Conservation (phyloP, 2,888 invertebrate genomes). For the Thymelicus lineola region DNA sequence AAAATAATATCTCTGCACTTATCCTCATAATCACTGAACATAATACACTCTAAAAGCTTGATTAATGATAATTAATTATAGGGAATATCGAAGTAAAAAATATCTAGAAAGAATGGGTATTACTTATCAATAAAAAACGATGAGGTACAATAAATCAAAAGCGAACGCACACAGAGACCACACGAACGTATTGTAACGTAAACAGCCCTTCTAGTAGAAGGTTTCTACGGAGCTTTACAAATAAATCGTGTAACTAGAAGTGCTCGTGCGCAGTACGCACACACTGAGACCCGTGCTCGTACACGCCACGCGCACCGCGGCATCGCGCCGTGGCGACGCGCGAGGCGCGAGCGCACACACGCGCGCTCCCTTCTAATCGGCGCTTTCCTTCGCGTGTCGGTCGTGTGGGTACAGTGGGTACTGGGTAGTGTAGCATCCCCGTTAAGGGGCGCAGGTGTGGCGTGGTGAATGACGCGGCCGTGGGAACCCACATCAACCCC, state of each 20-base stretch:
- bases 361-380: slow-evolving; percentile 63
- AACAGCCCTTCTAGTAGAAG: slow-evolving; percentile 67
- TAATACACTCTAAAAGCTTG: slow-evolving; percentile 36
- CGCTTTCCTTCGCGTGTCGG: slow-evolving; percentile 81
- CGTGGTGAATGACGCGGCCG: slow-evolving; percentile 79
- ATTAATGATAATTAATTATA: slow-evolving; percentile 36
- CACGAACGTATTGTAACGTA: slow-evolving; percentile 52
- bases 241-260: slow-evolving; percentile 64
- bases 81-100: slow-evolving; percentile 40
- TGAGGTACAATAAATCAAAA: slow-evolving; percentile 61
- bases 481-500: slow-evolving; percentile 80
- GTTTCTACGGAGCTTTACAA: slow-evolving; percentile 60
- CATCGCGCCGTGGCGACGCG: slow-evolving; percentile 46
- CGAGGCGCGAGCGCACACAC: slow-evolving; percentile 50
- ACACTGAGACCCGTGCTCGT: slow-evolving; percentile 41
- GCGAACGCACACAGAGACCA: slow-evolving; percentile 43
- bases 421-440: slow-evolving; percentile 71
- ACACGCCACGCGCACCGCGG: slow-evolving; percentile 44
- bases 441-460: slow-evolving; percentile 83
- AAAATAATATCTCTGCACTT: slow-evolving; percentile 17
- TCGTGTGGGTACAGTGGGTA: too few relatives aligned
- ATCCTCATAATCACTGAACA: slow-evolving; percentile 32
- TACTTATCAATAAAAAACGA: slow-evolving; percentile 56
- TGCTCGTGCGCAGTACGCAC: slow-evolving; percentile 44
- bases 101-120: slow-evolving; percentile 52